Conservation (phyloP, 2,888 invertebrate genomes). For the Xestia rhomboidea region DNA sequence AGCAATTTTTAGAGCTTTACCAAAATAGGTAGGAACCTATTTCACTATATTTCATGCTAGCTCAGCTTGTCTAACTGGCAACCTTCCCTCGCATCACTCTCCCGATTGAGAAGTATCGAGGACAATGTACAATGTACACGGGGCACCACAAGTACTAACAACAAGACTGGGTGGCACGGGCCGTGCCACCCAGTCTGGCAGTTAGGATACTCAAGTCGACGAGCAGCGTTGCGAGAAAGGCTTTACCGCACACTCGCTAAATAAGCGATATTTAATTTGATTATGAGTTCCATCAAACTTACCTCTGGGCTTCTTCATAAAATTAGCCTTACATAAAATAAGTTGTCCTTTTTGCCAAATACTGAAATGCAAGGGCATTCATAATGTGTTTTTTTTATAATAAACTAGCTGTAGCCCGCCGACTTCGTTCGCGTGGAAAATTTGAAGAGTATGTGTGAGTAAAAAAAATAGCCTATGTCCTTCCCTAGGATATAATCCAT, state of each 20-base stretch:
- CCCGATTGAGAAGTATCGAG: background rate
- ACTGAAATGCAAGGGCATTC: background rate
- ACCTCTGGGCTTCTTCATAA: background rate
- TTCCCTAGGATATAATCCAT: no score
- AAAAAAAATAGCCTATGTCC: no score
- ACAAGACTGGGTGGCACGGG: no score
- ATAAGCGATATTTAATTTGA: background rate
- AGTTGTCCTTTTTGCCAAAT: background rate
- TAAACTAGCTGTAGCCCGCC: no score
- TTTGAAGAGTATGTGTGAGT: no score
- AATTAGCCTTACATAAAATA: background rate
- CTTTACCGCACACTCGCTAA: background rate
- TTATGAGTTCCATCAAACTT: background rate
- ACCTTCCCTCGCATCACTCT: background rate
- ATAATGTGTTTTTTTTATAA: background rate
- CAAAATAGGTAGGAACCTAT: background rate
- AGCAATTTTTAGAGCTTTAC: background rate
- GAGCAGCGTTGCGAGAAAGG: background rate
- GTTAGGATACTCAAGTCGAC: background rate
- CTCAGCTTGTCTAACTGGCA: background rate
- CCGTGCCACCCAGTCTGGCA: background rate
- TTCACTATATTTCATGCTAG: background rate
- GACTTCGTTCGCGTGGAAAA: no score
- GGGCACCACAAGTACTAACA: no score
- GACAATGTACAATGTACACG: no score